Conservation (phyloP, 2,797 vertebrate genomes). For the Danio choprae region DNA sequence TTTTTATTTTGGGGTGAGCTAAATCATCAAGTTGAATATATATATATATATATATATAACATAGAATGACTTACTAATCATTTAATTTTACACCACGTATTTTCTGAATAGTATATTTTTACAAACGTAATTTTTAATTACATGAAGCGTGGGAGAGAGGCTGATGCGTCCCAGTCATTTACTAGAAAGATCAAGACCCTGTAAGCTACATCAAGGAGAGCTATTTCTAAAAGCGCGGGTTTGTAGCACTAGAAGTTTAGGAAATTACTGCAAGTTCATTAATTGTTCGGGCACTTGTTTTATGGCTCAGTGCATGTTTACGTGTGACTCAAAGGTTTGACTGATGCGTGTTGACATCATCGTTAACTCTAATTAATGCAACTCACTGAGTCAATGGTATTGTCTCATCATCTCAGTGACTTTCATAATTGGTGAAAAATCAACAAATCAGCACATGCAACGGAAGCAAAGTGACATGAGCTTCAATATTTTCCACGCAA, state of each 20-base stretch:
- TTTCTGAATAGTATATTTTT: no score
- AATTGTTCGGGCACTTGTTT: conserved; percentile 51
- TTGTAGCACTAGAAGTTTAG: conserved; percentile 28
- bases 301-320: conserved; percentile 55
- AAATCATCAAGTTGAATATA: no score
- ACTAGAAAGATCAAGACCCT: neutral
- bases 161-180: neutral
- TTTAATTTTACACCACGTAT: no score
- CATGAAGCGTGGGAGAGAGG: neutral
- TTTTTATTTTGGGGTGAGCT: no score
- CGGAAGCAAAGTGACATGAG: conserved; percentile 20
- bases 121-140: neutral
- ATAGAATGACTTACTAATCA: no score
- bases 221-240: neutral
- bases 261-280: conserved; percentile 44
- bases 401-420: conserved; percentile 51
- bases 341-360: conserved; percentile 58
- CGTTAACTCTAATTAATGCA: conserved; percentile 60
- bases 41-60: no score
- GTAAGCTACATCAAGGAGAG: neutral
- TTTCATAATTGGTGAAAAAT: conserved; percentile 61
- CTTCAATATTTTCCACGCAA: neutral
- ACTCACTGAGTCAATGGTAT: conserved; percentile 62
- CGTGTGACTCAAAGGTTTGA: conserved; percentile 45
- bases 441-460: conserved; percentile 52